Base-by-base conservation (phyloP, 2,113 vertebrate species). In the Bettongia penicillata region DNA sequence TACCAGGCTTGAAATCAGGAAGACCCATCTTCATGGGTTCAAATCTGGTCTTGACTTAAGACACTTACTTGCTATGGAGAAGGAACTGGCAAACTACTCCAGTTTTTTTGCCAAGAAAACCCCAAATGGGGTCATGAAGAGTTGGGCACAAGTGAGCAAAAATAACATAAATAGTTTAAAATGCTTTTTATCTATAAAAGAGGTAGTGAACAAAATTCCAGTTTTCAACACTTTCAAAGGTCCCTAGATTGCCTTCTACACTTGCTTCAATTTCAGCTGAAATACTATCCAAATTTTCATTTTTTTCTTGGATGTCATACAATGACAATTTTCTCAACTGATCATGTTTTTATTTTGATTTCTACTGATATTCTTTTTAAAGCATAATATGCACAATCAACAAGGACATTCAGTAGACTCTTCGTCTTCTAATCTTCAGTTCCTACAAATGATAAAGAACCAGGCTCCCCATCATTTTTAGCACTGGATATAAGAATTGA, bases 191-290 rank as follows among this genome's bases (percentile, higher is more conserved):
- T 25, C 28, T 94, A 2, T 2, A 96, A 61, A 31, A 94, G 23
- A 92, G 61, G 5, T 3, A 93, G 91, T 22, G 43, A 77, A 93
- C 24, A 95, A 93, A 94, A 24, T 57, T 0, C 8, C 25, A 93
- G 68, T 84, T 84, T 51, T 91, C 52, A 94, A 89, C 52, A 94
- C 49, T 77, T 96, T 90, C 28, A 94, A 90, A 95, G 24, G 12
- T 12, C 10, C 8, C 51, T n/a, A 28, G 91, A 53, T 93, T 91
- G 91, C 19, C 51, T 96, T 28, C 51, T 49, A 91, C 23, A 22
- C 49, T 26, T 31, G 94, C 6, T 31, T 94, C 51, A 28, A 57
- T 47, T 94, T 84, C 68, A 23, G 19, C 3, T 84, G 68, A 84
- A 84, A 43, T 43, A 43, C 37, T 43, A 84, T 84, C 19, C 16